Evolutionary conservation across 2,113 vertebrate genomes (phyloP).

Genomic region (Petrocephalus zakoni): DNA sequence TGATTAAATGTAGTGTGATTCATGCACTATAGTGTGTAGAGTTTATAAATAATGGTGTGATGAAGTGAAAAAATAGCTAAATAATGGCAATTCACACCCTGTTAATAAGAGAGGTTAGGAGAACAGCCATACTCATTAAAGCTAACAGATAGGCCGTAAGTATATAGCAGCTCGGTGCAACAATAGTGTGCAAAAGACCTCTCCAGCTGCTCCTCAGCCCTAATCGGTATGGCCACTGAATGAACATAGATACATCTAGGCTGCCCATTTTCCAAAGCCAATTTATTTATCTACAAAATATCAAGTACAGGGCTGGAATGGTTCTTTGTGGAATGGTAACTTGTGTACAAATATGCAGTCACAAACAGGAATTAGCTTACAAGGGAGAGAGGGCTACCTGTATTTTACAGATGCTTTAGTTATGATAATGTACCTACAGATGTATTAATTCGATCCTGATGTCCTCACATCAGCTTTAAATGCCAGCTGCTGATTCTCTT

Average conservation of each 20-base stretch:
- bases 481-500: background rate
- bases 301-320: background rate
- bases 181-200: background rate
- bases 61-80: background rate
- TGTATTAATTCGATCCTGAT: background rate
- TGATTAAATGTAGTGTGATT: background rate
- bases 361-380: background rate
- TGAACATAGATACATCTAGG: background rate
- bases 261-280: background rate
- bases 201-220: background rate
- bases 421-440: background rate
- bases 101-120: background rate
- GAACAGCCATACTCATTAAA: background rate
- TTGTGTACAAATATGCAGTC: background rate
- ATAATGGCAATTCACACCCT: background rate
- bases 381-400: background rate
- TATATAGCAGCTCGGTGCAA: background rate
- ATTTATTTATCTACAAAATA: background rate
- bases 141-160: background rate
- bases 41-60: background rate
- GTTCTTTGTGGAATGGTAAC: background rate
- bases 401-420: background rate
- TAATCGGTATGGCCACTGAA: background rate
- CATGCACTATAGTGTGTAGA: background rate
- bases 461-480: background rate